Base-by-base conservation (phyloP, 1,140 invertebrate genomes). In the Diploscapter pachys region DNA sequence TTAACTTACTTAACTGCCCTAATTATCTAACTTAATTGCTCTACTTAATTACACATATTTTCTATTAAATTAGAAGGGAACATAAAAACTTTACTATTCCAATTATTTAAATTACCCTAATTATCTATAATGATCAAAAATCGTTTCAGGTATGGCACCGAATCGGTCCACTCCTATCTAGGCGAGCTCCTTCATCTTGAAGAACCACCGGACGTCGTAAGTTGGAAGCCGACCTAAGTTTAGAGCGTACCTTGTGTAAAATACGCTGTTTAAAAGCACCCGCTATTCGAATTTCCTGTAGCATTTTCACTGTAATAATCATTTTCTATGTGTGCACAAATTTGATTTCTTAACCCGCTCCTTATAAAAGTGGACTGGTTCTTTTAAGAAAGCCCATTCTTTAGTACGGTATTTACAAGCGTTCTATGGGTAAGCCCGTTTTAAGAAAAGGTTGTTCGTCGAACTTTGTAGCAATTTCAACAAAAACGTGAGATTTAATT, bases 181-280 rank as follows among this genome's bases (percentile, higher is more conserved):
- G 68, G 68, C 51, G 68, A 63, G 5, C 50, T 72, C 4, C 70
- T 76, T 5, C 69, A 71, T 9, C 63, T 76, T 11, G 75, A 76
- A 13, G 75, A 76, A 65, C 63, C 69, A 31, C 9, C 48, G 4
- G 59, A 55, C 8, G 59, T 67, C 0, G 52, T 50, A 49, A 53
- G 62, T 11, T 76, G 75, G 75, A 61, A 49, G 6, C 75, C 75
- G 8, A 5, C 4, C 13, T 31, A 31, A 31, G 31, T 31, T 31
- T 31, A 31, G 31, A 31, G 31, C 31, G 31, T 31, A 31, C 31
- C 31, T 31, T 31, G 31, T 31, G 31, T 31, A 31, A 31, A 31
- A 31, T 31, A 31, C 31, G 31, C 31, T 31, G 31, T 31, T 31
- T 31, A 31, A 31, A 31, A 31, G 31, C 31, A 31, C 31, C 31